Percentiles rank a stretch among this genome's conserved stretches.
These are phyloP conservation scores for Lemur catta DNA, from an alignment of 2,797 vertebrate species.

Conservation along the genomic window DNA sequence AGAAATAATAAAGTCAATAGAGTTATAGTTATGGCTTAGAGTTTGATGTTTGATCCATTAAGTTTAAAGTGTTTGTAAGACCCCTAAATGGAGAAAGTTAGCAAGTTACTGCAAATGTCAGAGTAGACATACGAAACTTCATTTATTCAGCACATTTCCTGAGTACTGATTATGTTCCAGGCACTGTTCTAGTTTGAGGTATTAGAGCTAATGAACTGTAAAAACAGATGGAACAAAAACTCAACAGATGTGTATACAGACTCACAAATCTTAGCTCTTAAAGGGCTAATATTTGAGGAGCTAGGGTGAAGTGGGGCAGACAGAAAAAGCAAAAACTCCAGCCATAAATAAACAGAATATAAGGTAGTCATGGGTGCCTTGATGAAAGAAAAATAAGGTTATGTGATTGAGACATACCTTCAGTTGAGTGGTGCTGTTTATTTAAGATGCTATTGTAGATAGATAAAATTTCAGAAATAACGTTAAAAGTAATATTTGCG, in stretches of 20 bases:
- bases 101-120: neutral
- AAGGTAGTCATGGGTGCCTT: neutral
- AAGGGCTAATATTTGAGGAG: neutral
- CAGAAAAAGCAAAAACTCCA: neutral
- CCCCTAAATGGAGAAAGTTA: neutral
- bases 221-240: neutral
- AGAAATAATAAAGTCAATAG: constrained; percentile 2
- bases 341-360: neutral
- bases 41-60: neutral
- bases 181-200: neutral
- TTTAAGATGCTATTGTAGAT: neutral
- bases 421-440: neutral
- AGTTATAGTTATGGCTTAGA: neutral
- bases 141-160: neutral
- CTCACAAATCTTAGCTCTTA: neutral
- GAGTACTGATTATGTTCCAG: neutral
- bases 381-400: neutral
- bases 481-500: neutral
- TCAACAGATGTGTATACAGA: neutral
- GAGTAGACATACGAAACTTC: neutral
- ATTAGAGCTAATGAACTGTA: neutral
- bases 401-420: neutral
- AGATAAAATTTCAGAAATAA: neutral
- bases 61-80: neutral
- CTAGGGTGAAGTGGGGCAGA: neutral